Evolutionary conservation across 2,797 vertebrate species (phyloP).

Genomic region (Pterois miles): DNA sequence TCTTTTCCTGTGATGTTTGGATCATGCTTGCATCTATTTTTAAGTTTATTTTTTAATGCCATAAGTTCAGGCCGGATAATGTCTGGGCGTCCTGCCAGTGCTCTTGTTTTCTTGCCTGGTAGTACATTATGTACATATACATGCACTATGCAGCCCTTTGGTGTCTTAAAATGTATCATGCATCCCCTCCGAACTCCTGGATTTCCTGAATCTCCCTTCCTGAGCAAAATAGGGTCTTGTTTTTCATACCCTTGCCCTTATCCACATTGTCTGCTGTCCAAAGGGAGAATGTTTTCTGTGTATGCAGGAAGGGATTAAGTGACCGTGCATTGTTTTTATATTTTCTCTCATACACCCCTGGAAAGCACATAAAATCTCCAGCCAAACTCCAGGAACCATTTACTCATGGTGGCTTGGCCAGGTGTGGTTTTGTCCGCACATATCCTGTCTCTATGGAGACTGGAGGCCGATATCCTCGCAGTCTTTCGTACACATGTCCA

Average conservation of each 20-base stretch:
- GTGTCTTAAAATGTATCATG: conserved; percentile 20
- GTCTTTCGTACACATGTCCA: not conserved
- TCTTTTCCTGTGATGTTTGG: conserved; percentile 18
- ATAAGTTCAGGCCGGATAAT: conserved; percentile 19
- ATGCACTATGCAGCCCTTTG: conserved; percentile 2
- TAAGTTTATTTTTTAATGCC: not conserved
- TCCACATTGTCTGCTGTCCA: not conserved
- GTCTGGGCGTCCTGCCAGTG: conserved; percentile 33
- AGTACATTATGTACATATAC: not conserved
- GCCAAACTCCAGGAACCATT: conserved; percentile 48
- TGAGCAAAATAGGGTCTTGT: conserved; percentile 12
- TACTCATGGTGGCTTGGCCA: conserved; percentile 39
- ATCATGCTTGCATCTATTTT: not conserved
- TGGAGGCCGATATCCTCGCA: not conserved
- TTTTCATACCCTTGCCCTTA: conserved; percentile 17
- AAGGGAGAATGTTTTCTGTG: conserved; percentile 37
- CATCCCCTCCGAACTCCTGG: conserved; percentile 13
- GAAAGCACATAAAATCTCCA: conserved; percentile 36
- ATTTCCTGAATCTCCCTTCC: conserved; percentile 57
- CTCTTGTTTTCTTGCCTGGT: conserved; percentile 19
- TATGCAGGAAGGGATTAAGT: conserved; percentile 57
- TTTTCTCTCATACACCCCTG: conserved; percentile 27
- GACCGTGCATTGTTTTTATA: conserved; percentile 57
- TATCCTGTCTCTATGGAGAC: conserved; percentile 31
- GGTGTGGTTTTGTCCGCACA: conserved; percentile 18